Conservation (phyloP, 1,140 invertebrate genomes). For the Diachasmimorpha longicaudata region DNA sequence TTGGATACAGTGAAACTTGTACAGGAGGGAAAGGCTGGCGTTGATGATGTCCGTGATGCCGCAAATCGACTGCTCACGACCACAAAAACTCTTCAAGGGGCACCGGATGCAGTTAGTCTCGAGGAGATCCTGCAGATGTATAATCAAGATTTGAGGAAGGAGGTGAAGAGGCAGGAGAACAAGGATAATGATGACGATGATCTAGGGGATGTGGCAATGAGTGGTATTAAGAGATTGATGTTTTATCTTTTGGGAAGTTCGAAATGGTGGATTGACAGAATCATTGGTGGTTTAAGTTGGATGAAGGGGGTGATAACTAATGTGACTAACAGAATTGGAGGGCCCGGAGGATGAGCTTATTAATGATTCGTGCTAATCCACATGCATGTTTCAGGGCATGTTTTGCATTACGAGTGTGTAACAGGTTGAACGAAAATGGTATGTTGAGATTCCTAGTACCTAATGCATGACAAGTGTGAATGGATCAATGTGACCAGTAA, state of each 20-base stretch:
- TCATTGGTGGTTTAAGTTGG: conserved; percentile 43
- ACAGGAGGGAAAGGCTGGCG: conserved; percentile 54
- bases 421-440: background rate
- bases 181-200: background rate
- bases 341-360: background rate
- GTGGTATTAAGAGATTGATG: conserved; percentile 40
- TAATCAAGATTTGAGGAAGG: conserved; percentile 54
- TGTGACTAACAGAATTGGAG: conserved; percentile 33
- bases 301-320: conserved; percentile 43
- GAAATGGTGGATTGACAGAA: conserved; percentile 41
- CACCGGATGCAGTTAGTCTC: conserved; percentile 57
- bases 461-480: too few relatives aligned
- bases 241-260: conserved; percentile 45
- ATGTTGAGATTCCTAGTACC: too few relatives aligned
- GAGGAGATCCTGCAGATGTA: conserved; percentile 56
- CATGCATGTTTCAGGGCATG: too few relatives aligned
- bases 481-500: too few relatives aligned
- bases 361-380: background rate
- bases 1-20: conserved; percentile 59
- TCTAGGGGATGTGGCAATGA: background rate
- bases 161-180: conserved; percentile 57
- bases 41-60: conserved; percentile 48
- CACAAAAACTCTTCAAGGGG: conserved; percentile 48
- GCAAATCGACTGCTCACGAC: conserved; percentile 50
- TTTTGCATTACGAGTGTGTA: background rate